phyloP scores from a whole-genome alignment of 1,140 invertebrate species.

The Drosophila mayri region DNA sequence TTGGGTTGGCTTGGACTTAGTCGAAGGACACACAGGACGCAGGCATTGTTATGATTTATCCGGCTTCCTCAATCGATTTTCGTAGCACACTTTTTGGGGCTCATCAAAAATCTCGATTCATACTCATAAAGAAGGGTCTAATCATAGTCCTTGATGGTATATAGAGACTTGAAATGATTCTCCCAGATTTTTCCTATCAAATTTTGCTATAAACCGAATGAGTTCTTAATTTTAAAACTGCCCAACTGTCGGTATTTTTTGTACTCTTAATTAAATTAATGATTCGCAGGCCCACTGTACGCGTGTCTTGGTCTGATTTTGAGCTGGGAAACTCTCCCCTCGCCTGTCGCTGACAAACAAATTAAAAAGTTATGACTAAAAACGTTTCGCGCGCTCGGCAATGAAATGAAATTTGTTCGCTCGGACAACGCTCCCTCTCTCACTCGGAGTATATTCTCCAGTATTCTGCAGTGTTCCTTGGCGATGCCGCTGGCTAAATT shows the following conservation, averaged over 20 bases:
- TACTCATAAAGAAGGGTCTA: slow-evolving; percentile 40
- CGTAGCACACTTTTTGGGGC: slow-evolving; percentile 57
- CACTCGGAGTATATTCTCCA: background rate
- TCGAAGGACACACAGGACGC: background rate
- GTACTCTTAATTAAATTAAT: background rate
- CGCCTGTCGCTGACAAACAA: slow-evolving; percentile 75
- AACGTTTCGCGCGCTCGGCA: slow-evolving; percentile 60
- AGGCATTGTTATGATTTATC: slow-evolving; percentile 70
- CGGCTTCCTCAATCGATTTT: slow-evolving; percentile 60
- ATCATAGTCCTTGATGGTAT: slow-evolving; percentile 17
- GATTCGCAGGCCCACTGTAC: background rate
- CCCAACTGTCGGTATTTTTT: background rate
- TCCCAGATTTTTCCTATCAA: background rate
- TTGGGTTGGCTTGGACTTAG: background rate
- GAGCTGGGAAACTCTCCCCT: slow-evolving; percentile 16
- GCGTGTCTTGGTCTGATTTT: slow-evolving; percentile 9
- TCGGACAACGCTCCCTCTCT: slow-evolving; percentile 53
- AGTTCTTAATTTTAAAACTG: background rate
- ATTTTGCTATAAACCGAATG: background rate
- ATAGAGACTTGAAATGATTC: too few relatives aligned
- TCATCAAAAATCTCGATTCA: slow-evolving; percentile 27
- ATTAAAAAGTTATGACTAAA: slow-evolving; percentile 83
- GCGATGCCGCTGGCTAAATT: slow-evolving; percentile 70
- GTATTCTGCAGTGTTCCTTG: slow-evolving; percentile 17
- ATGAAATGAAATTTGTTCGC: slow-evolving; percentile 71